Percentiles rank a stretch among this genome's conserved stretches.
Conservation (phyloP, 2,797 vertebrate genomes). For the Gastrophryne carolinensis region DNA sequence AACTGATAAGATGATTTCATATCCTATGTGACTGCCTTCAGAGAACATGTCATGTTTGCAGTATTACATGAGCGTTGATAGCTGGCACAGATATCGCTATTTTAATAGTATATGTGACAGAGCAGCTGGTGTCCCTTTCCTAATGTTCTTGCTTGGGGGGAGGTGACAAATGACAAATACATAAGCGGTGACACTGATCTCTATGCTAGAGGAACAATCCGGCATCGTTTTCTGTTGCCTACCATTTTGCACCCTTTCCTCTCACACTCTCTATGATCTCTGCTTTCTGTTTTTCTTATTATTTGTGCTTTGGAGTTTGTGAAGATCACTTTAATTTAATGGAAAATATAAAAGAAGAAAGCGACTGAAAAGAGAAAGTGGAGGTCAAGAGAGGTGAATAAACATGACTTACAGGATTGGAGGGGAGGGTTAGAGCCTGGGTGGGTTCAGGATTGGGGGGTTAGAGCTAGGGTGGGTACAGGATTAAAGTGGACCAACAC, state of each 20-base stretch:
- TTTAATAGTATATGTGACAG: slow-evolving; percentile 32
- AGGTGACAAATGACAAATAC: slow-evolving; percentile 46
- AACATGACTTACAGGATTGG: too few relatives aligned
- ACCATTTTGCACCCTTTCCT: slow-evolving; percentile 1
- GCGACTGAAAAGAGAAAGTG: slow-evolving; percentile 17
- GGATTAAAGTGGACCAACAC: too few relatives aligned
- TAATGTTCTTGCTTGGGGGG: slow-evolving; percentile 42
- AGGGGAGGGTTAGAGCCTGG: too few relatives aligned
- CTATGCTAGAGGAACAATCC: slow-evolving; percentile 40
- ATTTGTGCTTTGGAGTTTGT: slow-evolving; percentile 42
- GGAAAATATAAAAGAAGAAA: slow-evolving; percentile 49
- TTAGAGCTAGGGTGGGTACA: too few relatives aligned
- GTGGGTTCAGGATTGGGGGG: too few relatives aligned
- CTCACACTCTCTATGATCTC: background rate
- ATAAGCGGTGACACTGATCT: slow-evolving; percentile 48
- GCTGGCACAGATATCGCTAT: slow-evolving; percentile 1
- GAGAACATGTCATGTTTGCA: background rate
- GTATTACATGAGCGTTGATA: background rate
- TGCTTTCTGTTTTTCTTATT: slow-evolving; percentile 35
- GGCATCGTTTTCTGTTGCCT: slow-evolving; percentile 11
- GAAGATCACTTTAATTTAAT: slow-evolving; percentile 51
- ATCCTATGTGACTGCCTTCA: background rate
- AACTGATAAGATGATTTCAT: background rate
- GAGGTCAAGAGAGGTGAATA: slow-evolving; percentile 21
- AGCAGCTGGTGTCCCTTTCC: slow-evolving; percentile 46